Conservation (phyloP, 1,140 invertebrate genomes). For the Akabosia matsudoensis region DNA sequence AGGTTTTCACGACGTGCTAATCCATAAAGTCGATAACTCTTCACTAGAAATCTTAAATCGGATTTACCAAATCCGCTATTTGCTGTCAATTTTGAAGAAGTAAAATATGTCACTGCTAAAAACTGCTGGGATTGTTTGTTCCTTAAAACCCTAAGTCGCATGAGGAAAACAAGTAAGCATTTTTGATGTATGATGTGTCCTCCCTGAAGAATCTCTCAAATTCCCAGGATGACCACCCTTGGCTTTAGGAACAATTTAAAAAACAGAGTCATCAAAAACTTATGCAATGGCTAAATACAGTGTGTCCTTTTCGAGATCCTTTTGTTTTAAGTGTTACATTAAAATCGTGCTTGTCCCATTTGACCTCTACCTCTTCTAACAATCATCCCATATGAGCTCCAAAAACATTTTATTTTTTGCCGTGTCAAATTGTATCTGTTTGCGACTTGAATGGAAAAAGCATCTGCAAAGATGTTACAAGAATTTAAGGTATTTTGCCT, state of each 20-base stretch:
- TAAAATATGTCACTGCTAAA: neutral
- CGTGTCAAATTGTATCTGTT: too few species aligned
- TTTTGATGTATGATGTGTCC: slow-evolving; percentile 1
- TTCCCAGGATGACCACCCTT: slow-evolving; percentile 38
- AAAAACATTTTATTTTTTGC: too few species aligned
- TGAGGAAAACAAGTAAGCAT: neutral
- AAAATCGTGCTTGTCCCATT: slow-evolving; percentile 9
- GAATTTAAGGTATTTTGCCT: slow-evolving; percentile 4
- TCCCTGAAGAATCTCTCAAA: neutral
- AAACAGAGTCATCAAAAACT: neutral
- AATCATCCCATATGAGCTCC: neutral
- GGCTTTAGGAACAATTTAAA: slow-evolving; percentile 4
- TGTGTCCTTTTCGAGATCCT: neutral
- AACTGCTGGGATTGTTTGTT: too few species aligned
- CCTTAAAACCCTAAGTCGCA: neutral
- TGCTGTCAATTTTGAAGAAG: neutral
- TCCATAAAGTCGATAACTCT: neutral
- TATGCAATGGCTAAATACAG: neutral
- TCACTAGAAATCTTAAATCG: neutral
- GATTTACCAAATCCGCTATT: neutral
- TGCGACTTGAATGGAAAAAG: too few species aligned
- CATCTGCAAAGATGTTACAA: neutral
- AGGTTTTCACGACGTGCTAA: too few species aligned
- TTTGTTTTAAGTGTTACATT: neutral
- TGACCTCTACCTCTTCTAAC: neutral